phyloP scores from a whole-genome alignment of 1,140 invertebrate species.

The Ruditapes philippinarum region DNA sequence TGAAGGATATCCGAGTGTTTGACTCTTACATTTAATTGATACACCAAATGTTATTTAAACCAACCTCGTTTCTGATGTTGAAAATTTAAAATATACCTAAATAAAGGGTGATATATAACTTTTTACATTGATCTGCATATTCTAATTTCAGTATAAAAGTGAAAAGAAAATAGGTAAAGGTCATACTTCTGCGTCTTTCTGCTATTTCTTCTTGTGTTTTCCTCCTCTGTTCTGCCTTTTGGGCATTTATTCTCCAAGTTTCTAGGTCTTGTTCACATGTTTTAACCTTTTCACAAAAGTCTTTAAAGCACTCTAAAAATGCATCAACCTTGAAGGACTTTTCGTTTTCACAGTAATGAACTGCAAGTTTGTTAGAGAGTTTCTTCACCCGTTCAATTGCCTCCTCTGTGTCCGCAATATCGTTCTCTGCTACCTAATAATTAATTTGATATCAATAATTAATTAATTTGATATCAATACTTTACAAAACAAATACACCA shows the following conservation, averaged over 20 bases:
- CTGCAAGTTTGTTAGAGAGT: conserved; percentile 78
- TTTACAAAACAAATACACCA: too few species aligned
- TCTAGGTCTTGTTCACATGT: conserved; percentile 79
- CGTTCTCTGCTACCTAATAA: conserved; percentile 81
- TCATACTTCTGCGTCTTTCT: conserved; percentile 5
- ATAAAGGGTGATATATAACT: too few species aligned
- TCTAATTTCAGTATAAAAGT: too few species aligned
- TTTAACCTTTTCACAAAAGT: conserved; percentile 85
- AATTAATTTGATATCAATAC: too few species aligned
- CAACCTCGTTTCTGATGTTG: too few species aligned
- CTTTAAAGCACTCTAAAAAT: conserved; percentile 82
- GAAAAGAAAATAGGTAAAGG: too few species aligned
- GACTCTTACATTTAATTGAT: too few species aligned
- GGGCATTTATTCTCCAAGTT: conserved; percentile 38
- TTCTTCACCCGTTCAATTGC: conserved; percentile 94
- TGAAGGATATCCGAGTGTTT: too few species aligned
- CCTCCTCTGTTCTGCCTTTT: conserved; percentile 37
- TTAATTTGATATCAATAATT: too few species aligned
- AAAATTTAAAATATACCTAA: too few species aligned
- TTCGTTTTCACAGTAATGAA: conserved; percentile 86
- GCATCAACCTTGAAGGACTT: conserved; percentile 85
- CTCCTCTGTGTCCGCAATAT: conserved; percentile 93
- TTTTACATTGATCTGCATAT: too few species aligned
- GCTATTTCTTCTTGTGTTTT: conserved; percentile 8
- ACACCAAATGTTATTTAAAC: too few species aligned